These are phyloP conservation scores for Zoanthus sansibaricus DNA, from an alignment of 92 coral and sea anemone species.

Conservation along the genomic window DNA sequence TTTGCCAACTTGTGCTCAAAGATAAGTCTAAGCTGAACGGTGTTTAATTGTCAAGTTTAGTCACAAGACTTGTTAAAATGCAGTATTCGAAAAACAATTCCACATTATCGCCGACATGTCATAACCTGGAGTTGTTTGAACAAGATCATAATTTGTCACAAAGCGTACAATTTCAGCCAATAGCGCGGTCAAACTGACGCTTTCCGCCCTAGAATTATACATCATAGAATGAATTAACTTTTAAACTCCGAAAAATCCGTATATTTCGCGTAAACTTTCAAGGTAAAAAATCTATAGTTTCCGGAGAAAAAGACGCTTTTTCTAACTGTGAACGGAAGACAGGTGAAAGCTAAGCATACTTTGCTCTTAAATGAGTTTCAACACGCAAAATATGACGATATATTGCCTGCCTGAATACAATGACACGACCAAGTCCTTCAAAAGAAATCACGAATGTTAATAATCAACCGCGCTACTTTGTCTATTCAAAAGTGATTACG, in stretches of 20 bases:
- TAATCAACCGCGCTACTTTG: too few relatives aligned
- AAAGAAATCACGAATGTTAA: too few relatives aligned
- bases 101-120: not conserved
- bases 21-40: not conserved
- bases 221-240: not conserved
- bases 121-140: not conserved
- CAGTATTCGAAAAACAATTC: not conserved
- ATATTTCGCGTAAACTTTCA: too few relatives aligned
- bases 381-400: too few relatives aligned
- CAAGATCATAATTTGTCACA: not conserved
- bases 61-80: not conserved
- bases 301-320: too few relatives aligned
- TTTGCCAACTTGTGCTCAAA: not conserved
- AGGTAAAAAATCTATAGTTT: too few relatives aligned
- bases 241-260: not conserved
- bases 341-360: too few relatives aligned
- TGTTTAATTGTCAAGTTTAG: not conserved
- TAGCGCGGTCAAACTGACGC: not conserved
- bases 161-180: not conserved
- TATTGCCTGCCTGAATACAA: too few relatives aligned
- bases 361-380: too few relatives aligned
- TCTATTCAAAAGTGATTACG: too few relatives aligned
- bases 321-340: too few relatives aligned
- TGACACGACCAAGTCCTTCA: too few relatives aligned
- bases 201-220: not conserved